phyloP scores from a whole-genome alignment of 2,113 vertebrate species.

The Solenodon paradoxus region DNA sequence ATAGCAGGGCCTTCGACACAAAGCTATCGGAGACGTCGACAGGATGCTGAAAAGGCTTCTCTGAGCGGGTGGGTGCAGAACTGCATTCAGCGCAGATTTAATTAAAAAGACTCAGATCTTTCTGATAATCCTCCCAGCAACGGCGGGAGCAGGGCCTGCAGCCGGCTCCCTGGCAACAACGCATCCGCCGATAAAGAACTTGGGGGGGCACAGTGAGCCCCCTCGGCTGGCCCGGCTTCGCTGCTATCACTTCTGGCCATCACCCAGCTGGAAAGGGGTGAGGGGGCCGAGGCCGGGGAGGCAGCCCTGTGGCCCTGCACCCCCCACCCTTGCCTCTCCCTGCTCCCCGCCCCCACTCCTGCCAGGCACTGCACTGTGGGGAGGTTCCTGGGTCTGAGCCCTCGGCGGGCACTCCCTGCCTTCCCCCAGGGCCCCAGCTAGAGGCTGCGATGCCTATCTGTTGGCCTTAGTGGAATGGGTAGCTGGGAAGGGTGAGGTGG shows the following conservation, averaged over 20 bases:
- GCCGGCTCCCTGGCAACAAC: slow-evolving; percentile 70
- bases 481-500: not conserved
- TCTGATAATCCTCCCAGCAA: slow-evolving; percentile 64
- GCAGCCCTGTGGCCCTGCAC: slow-evolving; percentile 22
- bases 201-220: not conserved
- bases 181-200: slow-evolving; percentile 70
- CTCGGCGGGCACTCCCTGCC: not conserved
- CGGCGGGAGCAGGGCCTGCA: not conserved
- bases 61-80: slow-evolving; percentile 29
- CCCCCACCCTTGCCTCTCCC: not conserved
- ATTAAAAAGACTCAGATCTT: slow-evolving; percentile 74
- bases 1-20: slow-evolving; percentile 60
- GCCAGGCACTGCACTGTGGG: too few species aligned
- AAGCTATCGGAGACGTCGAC: slow-evolving; percentile 52
- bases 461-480: not conserved
- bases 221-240: fast-evolving
- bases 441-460: not conserved
- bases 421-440: fast-evolving
- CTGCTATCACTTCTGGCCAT: slow-evolving; percentile 57
- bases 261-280: not conserved
- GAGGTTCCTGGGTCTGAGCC: not conserved
- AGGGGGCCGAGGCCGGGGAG: not conserved
- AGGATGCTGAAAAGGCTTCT: slow-evolving; percentile 70
- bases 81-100: slow-evolving; percentile 61
- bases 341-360: fast-evolving